Conservation (phyloP, 1,140 invertebrate species). For the Teleopsis dalmanni region DNA sequence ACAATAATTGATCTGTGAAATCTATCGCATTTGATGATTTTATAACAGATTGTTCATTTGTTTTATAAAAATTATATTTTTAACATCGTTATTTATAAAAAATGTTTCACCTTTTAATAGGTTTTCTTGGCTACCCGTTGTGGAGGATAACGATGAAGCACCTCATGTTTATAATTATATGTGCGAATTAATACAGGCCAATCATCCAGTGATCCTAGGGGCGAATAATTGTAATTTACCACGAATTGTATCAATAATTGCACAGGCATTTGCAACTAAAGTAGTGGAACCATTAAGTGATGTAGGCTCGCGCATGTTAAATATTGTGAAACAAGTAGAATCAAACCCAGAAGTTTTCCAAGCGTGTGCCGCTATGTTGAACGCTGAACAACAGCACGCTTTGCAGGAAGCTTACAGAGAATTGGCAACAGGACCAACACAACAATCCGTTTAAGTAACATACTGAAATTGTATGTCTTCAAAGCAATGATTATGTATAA, state of each 20-base stretch:
- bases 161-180: constrained; percentile 90
- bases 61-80: constrained; percentile 7
- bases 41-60: too few species aligned
- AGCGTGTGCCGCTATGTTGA: constrained; percentile 66
- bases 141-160: constrained; percentile 92
- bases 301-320: constrained; percentile 57
- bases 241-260: constrained; percentile 78
- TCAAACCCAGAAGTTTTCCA: constrained; percentile 74
- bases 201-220: constrained; percentile 80
- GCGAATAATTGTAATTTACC: constrained; percentile 82
- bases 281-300: constrained; percentile 59
- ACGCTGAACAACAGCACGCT: constrained; percentile 72
- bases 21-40: too few species aligned
- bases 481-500: too few species aligned
- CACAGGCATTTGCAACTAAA: constrained; percentile 77
- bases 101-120: constrained; percentile 39
- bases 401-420: constrained; percentile 58
- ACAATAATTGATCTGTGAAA: too few species aligned
- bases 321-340: constrained; percentile 64
- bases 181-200: constrained; percentile 88
- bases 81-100: constrained; percentile 1
- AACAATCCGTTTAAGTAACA: constrained; percentile 1
- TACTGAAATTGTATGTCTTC: too few species aligned
- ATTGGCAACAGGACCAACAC: constrained; percentile 17
- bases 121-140: constrained; percentile 91